Evolutionary conservation across 1,140 invertebrate species (phyloP).

Genomic region (Steinernema khuongi): DNA sequence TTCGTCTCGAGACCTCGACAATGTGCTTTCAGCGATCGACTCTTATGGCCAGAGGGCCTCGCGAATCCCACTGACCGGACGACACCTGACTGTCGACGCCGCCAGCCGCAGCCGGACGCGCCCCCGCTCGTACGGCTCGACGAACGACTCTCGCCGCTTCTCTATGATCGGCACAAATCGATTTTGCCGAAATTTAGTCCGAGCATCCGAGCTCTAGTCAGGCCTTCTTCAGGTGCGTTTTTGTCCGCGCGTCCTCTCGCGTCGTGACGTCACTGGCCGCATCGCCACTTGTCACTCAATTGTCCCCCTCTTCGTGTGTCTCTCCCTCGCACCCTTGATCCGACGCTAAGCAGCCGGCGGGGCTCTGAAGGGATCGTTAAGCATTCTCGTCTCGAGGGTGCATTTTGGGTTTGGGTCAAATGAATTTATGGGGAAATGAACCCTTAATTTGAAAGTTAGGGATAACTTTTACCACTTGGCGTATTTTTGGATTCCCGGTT

Average conservation of each 20-base stretch:
- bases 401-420: too few relatives aligned
- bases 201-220: neutral
- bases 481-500: too few relatives aligned
- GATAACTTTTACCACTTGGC: too few relatives aligned
- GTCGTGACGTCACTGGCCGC: neutral
- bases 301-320: neutral
- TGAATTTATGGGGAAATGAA: too few relatives aligned
- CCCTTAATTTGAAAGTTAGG: too few relatives aligned
- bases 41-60: neutral
- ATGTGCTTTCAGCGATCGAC: slow-evolving; percentile 3
- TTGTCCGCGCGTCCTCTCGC: too few relatives aligned
- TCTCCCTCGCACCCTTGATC: too few relatives aligned
- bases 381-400: too few relatives aligned
- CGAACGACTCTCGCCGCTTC: neutral
- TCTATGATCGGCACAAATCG: neutral
- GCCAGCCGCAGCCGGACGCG: neutral
- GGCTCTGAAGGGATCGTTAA: too few relatives aligned
- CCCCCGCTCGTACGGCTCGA: slow-evolving; percentile 10
- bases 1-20: too few relatives aligned
- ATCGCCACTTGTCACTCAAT: slow-evolving; percentile 11
- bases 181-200: slow-evolving; percentile 4
- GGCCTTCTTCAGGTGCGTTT: too few relatives aligned
- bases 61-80: neutral
- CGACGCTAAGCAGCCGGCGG: too few relatives aligned
- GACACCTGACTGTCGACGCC: neutral